Percentiles rank a stretch among this genome's conserved stretches.
Evolutionary conservation across 2,113 vertebrate species (phyloP).

Genomic region (Amphiprion ocellaris): DNA sequence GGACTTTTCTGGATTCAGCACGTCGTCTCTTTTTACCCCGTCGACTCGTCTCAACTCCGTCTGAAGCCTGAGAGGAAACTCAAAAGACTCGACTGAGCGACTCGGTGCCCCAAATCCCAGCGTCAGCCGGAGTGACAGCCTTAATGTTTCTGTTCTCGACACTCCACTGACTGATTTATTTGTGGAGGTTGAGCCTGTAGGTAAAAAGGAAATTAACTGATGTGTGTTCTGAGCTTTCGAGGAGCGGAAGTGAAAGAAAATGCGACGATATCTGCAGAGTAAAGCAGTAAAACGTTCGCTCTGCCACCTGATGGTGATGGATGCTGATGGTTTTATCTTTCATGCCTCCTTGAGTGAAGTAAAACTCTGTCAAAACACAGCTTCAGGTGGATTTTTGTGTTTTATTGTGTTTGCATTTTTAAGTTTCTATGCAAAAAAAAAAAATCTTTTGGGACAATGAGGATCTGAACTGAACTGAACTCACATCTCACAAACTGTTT

Average conservation of each 20-base stretch:
- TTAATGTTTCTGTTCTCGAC: conserved; percentile 15
- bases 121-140: conserved; percentile 9
- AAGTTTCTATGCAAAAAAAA: neutral
- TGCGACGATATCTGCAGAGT: neutral
- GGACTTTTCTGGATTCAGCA: conserved; percentile 48
- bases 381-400: neutral
- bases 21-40: conserved; percentile 6
- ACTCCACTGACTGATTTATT: conserved; percentile 40
- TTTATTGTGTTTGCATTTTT: neutral
- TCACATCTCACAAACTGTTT: too few species aligned
- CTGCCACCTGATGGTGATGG: neutral
- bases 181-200: conserved; percentile 18
- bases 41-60: conserved; percentile 23
- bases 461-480: neutral
- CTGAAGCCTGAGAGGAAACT: conserved; percentile 44
- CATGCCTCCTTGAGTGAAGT: neutral
- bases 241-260: conserved; percentile 3
- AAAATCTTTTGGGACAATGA: neutral
- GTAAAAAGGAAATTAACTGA: conserved; percentile 20
- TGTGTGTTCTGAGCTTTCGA: neutral
- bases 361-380: conserved; percentile 13
- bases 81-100: neutral
- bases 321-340: neutral
- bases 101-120: conserved; percentile 21
- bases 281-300: neutral